Conservation (phyloP, 2,888 invertebrate genomes). For the Drosophila prolongata region DNA sequence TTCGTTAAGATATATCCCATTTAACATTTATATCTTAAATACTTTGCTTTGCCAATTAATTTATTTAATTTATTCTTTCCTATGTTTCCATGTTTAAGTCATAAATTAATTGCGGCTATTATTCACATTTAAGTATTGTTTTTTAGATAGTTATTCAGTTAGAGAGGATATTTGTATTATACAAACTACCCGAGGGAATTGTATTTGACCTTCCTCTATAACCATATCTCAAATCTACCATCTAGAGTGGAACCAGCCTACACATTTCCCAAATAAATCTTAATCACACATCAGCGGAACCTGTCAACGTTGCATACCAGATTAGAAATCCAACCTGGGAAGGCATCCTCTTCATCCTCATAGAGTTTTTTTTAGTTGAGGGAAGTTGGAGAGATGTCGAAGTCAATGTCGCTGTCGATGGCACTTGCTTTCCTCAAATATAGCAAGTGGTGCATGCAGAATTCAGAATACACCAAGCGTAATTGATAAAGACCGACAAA, state of each 20-base stretch:
- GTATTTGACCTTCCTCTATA: background rate
- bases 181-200: too few relatives aligned
- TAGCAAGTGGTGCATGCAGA: constrained; percentile 54
- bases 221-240: constrained; percentile 7
- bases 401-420: constrained; percentile 53
- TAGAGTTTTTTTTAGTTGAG: background rate
- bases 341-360: constrained; percentile 24
- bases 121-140: too few relatives aligned
- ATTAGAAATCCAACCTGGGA: constrained; percentile 52
- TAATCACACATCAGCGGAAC: constrained; percentile 51
- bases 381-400: constrained; percentile 23
- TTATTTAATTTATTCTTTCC: too few relatives aligned
- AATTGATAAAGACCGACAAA: constrained; percentile 81
- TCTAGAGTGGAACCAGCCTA: constrained; percentile 28
- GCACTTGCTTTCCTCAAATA: constrained; percentile 62
- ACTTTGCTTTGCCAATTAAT: too few relatives aligned
- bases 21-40: too few relatives aligned
- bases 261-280: constrained; percentile 60
- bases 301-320: constrained; percentile 59
- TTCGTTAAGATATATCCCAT: too few relatives aligned
- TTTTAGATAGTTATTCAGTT: too few relatives aligned
- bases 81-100: too few relatives aligned
- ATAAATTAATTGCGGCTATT: too few relatives aligned
- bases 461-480: constrained; percentile 57
- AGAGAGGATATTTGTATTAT: too few relatives aligned